phyloP scores from a whole-genome alignment of 37 sponge, comb jelly and placozoan species.

The Amphimedon queenslandica region DNA sequence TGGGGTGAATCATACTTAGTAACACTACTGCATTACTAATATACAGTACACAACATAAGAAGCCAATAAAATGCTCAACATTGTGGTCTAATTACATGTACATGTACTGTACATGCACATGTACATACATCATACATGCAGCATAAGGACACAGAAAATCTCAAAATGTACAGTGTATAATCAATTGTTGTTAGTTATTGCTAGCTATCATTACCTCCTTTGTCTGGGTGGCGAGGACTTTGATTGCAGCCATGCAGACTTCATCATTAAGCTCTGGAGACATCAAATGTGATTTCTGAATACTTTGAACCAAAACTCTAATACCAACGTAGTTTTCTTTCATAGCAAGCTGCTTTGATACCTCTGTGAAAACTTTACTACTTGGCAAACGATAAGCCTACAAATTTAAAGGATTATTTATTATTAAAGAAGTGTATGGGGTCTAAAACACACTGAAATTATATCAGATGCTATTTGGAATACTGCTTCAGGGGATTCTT shows the following conservation, averaged over 20 bases:
- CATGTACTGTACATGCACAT: too few species aligned
- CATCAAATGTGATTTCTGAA: slow-evolving; percentile 10
- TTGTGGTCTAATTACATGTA: too few species aligned
- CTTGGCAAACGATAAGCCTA: slow-evolving; percentile 43
- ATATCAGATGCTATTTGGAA: slow-evolving; percentile 43
- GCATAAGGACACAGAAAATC: too few species aligned
- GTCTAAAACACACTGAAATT: slow-evolving; percentile 22
- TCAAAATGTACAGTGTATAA: too few species aligned
- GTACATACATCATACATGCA: too few species aligned
- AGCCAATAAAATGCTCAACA: too few species aligned
- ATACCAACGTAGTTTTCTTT: slow-evolving; percentile 38
- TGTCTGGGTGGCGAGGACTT: slow-evolving; percentile 56
- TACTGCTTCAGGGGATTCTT: slow-evolving; percentile 38
- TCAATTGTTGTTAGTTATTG: too few species aligned
- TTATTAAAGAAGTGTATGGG: neutral
- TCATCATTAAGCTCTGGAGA: slow-evolving; percentile 53
- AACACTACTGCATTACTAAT: too few species aligned
- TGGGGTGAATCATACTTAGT: too few species aligned
- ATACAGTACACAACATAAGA: too few species aligned
- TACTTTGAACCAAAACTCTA: slow-evolving; percentile 32
- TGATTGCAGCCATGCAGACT: slow-evolving; percentile 71
- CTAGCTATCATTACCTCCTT: slow-evolving; percentile 36
- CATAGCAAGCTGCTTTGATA: slow-evolving; percentile 28
- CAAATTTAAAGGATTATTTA: neutral
- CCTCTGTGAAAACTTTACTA: slow-evolving; percentile 28